These are phyloP conservation scores for Prionchulus punctatus DNA, from an alignment of 2,888 invertebrate genomes.

Conservation along the genomic window DNA sequence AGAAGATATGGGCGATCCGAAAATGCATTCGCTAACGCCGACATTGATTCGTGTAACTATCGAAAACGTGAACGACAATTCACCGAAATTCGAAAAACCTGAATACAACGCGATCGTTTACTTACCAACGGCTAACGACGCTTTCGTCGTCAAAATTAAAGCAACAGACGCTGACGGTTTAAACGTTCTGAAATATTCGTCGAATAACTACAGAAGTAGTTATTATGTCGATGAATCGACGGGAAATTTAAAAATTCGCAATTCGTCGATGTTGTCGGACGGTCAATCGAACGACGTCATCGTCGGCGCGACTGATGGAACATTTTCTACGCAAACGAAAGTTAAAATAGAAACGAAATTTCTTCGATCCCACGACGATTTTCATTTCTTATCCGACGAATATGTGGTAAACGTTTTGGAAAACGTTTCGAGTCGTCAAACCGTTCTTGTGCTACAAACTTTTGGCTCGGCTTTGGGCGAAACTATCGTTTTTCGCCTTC, in stretches of 20 bases:
- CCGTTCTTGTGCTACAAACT: too few species aligned
- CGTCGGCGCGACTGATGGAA: slow-evolving; percentile 42
- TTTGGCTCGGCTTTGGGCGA: too few species aligned
- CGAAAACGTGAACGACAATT: slow-evolving; percentile 68
- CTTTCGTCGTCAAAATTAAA: slow-evolving; percentile 48
- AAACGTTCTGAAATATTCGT: slow-evolving; percentile 21
- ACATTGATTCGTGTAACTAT: slow-evolving; percentile 63
- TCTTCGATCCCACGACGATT: not conserved
- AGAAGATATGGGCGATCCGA: slow-evolving; percentile 50
- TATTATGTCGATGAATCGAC: not conserved
- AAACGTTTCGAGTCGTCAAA: not conserved
- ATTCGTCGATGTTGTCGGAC: not conserved
- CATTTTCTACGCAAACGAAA: slow-evolving; percentile 27
- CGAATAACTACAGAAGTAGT: slow-evolving; percentile 24
- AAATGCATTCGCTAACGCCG: slow-evolving; percentile 56
- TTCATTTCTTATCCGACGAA: not conserved
- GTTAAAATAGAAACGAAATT: not conserved
- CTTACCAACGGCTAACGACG: slow-evolving; percentile 55
- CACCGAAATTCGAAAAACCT: slow-evolving; percentile 57
- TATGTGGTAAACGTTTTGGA: not conserved
- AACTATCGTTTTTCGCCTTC: too few species aligned
- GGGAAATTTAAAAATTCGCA: not conserved
- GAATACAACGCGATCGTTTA: slow-evolving; percentile 59
- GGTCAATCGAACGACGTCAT: slow-evolving; percentile 28
- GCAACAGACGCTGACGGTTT: slow-evolving; percentile 61